Percentiles rank a stretch among this genome's conserved stretches.
phyloP scores from a whole-genome alignment of 2,797 vertebrate species.

The Phoeniculus purpureus region DNA sequence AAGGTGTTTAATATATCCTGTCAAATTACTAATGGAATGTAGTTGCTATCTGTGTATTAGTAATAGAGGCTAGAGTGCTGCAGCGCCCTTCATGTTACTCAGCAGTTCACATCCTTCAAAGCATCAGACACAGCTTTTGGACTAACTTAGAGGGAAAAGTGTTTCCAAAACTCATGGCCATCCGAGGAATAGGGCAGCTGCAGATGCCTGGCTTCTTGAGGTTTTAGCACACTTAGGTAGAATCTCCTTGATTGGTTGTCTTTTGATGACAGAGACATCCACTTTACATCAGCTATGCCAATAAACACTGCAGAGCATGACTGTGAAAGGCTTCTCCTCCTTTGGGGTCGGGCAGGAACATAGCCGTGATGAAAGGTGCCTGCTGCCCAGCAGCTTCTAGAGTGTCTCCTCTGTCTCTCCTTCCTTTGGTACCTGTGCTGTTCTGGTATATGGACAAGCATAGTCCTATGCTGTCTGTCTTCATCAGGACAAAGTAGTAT shows the following conservation, averaged over 20 bases:
- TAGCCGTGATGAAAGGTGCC: neutral
- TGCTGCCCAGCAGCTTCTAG: neutral
- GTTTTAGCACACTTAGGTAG: neutral
- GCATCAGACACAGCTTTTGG: neutral
- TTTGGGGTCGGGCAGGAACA: neutral
- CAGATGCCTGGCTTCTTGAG: neutral
- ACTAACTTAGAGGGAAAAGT: neutral
- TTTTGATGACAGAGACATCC: neutral
- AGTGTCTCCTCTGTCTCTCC: neutral
- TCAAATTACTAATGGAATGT: conserved; percentile 49
- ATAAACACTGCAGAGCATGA: neutral
- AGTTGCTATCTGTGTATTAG: neutral
- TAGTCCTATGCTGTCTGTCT: neutral
- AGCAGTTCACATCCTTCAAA: conserved; percentile 20
- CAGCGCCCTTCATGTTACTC: neutral
- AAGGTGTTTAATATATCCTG: neutral
- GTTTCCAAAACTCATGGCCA: neutral
- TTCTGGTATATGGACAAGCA: neutral
- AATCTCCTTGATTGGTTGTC: neutral
- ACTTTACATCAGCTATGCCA: accelerated
- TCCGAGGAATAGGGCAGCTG: neutral
- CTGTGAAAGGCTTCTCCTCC: neutral
- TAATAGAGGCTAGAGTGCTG: neutral
- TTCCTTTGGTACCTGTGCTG: accelerated
- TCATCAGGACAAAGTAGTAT: neutral